Evolutionary conservation across 2,797 vertebrate genomes (phyloP), one percentile per base, ranked within the genome.

Genomic region (Cygnus olor): DNA sequence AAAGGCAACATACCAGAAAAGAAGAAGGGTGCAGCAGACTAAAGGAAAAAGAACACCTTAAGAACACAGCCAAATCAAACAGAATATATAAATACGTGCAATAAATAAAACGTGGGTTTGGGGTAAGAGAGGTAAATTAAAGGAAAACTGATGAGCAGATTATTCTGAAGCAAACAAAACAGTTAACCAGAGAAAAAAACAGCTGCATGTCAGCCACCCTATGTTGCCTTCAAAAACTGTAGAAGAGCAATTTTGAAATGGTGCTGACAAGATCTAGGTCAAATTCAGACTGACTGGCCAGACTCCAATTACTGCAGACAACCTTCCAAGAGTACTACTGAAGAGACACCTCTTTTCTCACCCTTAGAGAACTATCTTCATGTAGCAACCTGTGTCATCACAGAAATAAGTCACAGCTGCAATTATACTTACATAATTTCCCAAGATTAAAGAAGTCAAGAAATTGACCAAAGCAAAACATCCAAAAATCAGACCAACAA

Each of bases 401-500:
- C 6, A 92, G 57, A 89, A 94, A 49, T 58, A 74, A 72, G 7
- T 47, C 76, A 80, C 7, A 94, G 53, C 14, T 87, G 87, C 57
- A 94, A 42, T 88, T 49, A 93, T 96, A 99, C 99, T 99, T 98
- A 99, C 99, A 97, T 99, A 99, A 98, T 98, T 99, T 76, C 99
- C 99, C 96, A 99, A 77, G 85, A 99, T 51, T 97, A 99, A 97
- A 49, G 99, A 98, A 71, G 98, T 57, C 80, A 98, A 82, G 92
- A 99, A 97, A 90, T 99, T 98, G 95, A 97, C 98, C 69, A 99
- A 80, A 36, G 99, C 99, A 80, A 98, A 99, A 95, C 98, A 99
- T 83, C 99, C 99, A 93, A 99, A 99, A 97, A 99, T 99, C 83
- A 99, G 95, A 9, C 99, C 99, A 58, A 99, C 97, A 45, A 98